These are phyloP conservation scores for Lepisosteus oculatus DNA, from an alignment of 2,113 vertebrate genomes.

Conservation along the genomic window DNA sequence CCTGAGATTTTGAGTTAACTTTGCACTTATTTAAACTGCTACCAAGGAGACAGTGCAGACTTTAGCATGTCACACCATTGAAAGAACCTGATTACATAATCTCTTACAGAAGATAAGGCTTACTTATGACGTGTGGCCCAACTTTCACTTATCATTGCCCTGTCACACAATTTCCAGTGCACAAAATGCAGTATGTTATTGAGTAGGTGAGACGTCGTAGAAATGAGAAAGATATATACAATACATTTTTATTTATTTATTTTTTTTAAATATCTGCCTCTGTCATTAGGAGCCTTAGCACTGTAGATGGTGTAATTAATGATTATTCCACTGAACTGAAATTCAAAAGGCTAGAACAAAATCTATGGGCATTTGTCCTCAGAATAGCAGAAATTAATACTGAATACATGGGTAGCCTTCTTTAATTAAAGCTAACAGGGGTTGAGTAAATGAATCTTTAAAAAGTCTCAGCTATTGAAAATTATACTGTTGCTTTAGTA, in stretches of 20 bases:
- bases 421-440: too few species aligned
- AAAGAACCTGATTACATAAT: constrained; percentile 1
- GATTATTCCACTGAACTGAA: too few species aligned
- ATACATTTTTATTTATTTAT: not conserved
- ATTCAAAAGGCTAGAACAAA: too few species aligned
- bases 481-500: too few species aligned
- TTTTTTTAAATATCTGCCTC: not conserved
- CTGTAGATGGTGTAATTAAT: too few species aligned
- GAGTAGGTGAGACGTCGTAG: not conserved
- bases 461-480: too few species aligned
- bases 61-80: not conserved
- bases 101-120: not conserved
- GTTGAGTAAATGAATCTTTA: too few species aligned
- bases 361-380: too few species aligned
- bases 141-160: not conserved
- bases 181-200: not conserved
- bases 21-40: not conserved
- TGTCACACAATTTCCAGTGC: not conserved
- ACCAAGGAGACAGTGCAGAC: not conserved
- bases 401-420: too few species aligned
- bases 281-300: too few species aligned
- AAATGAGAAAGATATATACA: not conserved
- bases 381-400: too few species aligned
- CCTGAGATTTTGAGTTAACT: not conserved
- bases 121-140: not conserved